These are phyloP conservation scores for Todiramphus chloris DNA, from an alignment of 2,113 vertebrate species.

Conservation along the genomic window DNA sequence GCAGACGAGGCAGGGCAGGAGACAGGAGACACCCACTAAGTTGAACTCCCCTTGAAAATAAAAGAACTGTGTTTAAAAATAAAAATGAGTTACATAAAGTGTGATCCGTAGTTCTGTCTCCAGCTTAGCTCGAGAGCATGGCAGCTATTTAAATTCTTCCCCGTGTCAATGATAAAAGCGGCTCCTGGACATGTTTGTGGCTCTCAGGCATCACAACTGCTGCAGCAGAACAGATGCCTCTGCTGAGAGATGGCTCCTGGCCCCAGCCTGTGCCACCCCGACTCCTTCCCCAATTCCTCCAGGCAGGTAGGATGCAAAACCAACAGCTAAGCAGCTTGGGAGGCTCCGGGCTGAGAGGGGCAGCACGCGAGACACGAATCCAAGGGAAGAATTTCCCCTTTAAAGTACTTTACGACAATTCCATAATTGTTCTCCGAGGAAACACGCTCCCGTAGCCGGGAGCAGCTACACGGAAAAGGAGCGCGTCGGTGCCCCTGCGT, in stretches of 20 bases:
- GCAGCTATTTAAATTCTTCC: not conserved
- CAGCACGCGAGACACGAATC: not conserved
- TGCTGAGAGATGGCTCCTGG: not conserved
- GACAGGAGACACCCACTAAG: not conserved
- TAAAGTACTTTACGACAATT: not conserved
- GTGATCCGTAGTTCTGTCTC: not conserved
- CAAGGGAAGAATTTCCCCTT: not conserved
- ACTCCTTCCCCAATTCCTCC: not conserved
- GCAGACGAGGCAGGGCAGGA: not conserved
- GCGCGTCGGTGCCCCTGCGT: fast-evolving
- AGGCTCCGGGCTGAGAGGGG: not conserved
- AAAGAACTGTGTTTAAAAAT: not conserved
- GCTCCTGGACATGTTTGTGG: not conserved
- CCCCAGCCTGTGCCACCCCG: not conserved
- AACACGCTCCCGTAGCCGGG: not conserved
- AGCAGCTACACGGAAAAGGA: not conserved
- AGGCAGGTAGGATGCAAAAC: not conserved
- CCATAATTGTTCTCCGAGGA: not conserved
- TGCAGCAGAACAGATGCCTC: slow-evolving; percentile 3
- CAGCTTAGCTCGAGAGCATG: not conserved
- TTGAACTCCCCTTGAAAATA: not conserved
- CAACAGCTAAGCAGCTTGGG: not conserved
- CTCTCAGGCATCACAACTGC: not conserved
- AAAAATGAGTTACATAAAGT: not conserved
- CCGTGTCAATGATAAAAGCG: not conserved